Evolutionary conservation across 2,113 vertebrate species (phyloP).

Genomic region (Rhinolophus sinicus): DNA sequence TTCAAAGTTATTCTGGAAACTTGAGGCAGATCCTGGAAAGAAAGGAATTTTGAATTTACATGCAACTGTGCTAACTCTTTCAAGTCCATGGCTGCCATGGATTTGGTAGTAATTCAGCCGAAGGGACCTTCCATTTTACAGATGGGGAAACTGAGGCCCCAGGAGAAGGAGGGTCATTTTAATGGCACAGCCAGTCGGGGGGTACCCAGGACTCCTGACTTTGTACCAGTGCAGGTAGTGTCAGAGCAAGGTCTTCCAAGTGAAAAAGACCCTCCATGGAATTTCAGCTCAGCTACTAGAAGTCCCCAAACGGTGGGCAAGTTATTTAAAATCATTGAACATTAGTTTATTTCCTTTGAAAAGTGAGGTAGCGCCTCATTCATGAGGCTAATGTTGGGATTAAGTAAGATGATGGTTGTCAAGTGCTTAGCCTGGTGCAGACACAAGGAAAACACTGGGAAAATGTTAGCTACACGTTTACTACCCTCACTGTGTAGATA

Average conservation of each 20-base stretch:
- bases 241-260: background rate
- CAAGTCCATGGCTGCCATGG: background rate
- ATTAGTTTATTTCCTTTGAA: background rate
- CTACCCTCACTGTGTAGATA: background rate
- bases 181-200: background rate
- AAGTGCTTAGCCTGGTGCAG: background rate
- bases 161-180: background rate
- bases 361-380: background rate
- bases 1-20: background rate
- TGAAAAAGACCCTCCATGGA: background rate
- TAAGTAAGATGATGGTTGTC: background rate
- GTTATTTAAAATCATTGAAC: background rate
- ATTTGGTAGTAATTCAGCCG: fast-evolving
- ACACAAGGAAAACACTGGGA: background rate
- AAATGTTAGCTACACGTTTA: too few species aligned
- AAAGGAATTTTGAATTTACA: background rate
- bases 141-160: background rate
- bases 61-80: background rate
- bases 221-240: background rate
- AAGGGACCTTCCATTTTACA: background rate
- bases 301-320: fast-evolving
- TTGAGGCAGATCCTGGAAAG: background rate
- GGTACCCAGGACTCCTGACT: background rate
- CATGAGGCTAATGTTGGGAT: background rate
- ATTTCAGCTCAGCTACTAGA: background rate